Evolutionary conservation across 1,140 invertebrate species (phyloP).

Genomic region (Aphis craccivora): DNA sequence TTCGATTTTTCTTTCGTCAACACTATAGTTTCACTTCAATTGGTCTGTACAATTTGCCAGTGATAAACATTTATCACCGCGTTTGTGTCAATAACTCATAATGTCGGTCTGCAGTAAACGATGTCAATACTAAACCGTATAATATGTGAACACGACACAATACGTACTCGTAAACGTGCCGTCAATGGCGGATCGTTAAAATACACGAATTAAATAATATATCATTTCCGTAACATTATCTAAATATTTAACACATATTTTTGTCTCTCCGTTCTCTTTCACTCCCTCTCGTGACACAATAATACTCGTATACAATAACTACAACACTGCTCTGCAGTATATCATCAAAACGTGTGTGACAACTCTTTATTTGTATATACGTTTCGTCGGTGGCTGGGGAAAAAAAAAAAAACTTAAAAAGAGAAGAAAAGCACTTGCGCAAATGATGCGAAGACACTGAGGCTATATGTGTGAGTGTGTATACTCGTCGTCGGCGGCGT

Average conservation of each 20-base stretch:
- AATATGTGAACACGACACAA: neutral
- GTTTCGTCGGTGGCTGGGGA: neutral
- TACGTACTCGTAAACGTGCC: neutral
- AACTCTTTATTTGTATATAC: neutral
- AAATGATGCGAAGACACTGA: constrained; percentile 32
- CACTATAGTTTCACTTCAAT: neutral
- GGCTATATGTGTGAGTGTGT: neutral
- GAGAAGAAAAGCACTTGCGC: constrained; percentile 7
- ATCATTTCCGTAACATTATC: neutral
- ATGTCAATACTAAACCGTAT: neutral
- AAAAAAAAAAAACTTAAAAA: neutral
- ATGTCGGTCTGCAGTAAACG: neutral
- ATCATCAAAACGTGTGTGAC: neutral
- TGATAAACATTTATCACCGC: neutral
- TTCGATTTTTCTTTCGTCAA: neutral
- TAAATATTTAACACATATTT: constrained; percentile 3
- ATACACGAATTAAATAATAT: neutral
- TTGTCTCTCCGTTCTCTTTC: neutral
- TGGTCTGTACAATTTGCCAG: neutral
- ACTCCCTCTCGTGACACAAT: neutral
- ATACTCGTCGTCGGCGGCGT: neutral
- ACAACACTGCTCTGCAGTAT: neutral
- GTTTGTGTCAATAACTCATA: neutral
- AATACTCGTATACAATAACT: neutral
- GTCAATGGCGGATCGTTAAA: neutral